A percentile compares a stretch with the other conserved stretches of the same genome.
phyloP scores from a whole-genome alignment of 2,113 vertebrate species.

The Antechinus stuartii region DNA sequence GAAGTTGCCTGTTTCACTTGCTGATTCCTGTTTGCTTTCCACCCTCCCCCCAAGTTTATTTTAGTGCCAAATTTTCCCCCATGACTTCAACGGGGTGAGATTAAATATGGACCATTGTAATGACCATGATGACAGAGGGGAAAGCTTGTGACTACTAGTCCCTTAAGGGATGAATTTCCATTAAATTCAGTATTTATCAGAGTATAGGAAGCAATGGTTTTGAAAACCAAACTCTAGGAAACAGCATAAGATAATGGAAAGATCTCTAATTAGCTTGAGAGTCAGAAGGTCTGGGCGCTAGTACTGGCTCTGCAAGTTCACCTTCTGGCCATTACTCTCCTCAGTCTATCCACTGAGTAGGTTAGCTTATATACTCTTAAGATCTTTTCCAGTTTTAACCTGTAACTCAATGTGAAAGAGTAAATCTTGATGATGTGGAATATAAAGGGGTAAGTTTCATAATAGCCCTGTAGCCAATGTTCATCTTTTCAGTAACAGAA shows the following conservation, averaged over 20 bases:
- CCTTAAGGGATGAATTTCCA: constrained; percentile 35
- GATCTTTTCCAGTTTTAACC: not conserved
- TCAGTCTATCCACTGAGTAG: not conserved
- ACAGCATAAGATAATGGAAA: not conserved
- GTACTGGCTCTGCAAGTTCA: not conserved
- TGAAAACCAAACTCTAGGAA: not conserved
- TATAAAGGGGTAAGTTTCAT: not conserved
- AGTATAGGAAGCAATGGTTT: constrained; percentile 33
- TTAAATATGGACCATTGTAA: not conserved
- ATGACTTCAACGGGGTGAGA: not conserved
- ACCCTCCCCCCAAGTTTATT: not conserved
- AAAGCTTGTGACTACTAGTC: not conserved
- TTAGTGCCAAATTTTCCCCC: not conserved
- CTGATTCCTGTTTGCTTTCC: constrained; percentile 8
- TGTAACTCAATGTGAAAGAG: not conserved
- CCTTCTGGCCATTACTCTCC: not conserved
- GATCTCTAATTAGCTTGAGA: not conserved
- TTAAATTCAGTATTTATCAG: constrained; percentile 45
- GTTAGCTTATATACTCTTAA: not conserved
- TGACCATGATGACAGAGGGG: constrained; percentile 16
- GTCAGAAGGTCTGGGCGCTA: not conserved
- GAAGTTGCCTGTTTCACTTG: constrained; percentile 14
- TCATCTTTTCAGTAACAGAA: too few species aligned
- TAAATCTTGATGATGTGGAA: not conserved
- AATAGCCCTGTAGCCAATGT: not conserved